Conservation (phyloP, 1,140 invertebrate genomes). For the Nixonia krombeini region DNA sequence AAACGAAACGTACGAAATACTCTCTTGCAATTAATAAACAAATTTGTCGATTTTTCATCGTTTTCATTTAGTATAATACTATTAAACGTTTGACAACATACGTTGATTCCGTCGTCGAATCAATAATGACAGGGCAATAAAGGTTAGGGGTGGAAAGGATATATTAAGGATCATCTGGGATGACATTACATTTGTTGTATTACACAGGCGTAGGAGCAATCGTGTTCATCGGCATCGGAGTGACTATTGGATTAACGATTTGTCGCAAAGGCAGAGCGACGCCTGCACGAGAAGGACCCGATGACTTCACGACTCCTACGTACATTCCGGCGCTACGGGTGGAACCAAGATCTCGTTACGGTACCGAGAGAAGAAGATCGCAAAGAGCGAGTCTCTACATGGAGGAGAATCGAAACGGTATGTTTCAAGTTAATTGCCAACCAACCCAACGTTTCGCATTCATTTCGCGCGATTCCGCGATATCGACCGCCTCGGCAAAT, state of each 20-base stretch:
- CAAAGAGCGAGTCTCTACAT: conserved; percentile 64
- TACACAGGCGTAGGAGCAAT: conserved; percentile 52
- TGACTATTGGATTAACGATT: conserved; percentile 62
- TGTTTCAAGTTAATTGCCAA: conserved; percentile 15
- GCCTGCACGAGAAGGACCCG: conserved; percentile 44
- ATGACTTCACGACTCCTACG: conserved; percentile 68
- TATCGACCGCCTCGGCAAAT: conserved; percentile 37
- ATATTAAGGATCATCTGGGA: too few relatives aligned
- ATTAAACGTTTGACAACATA: too few relatives aligned
- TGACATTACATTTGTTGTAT: too few relatives aligned
- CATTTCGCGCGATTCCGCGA: conserved; percentile 6
- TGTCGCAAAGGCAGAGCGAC: conserved; percentile 53
- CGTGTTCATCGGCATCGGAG: conserved; percentile 62
- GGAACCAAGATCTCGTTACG: conserved; percentile 63
- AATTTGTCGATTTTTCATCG: too few relatives aligned
- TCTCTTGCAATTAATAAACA: too few relatives aligned
- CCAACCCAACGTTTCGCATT: too few relatives aligned
- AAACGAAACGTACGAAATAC: too few relatives aligned
- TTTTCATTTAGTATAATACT: too few relatives aligned
- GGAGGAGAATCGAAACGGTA: conserved; percentile 66
- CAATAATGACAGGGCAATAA: too few relatives aligned
- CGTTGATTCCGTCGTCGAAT: too few relatives aligned
- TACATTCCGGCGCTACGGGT: conserved; percentile 63
- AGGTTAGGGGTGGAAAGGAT: too few relatives aligned
- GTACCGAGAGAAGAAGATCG: conserved; percentile 55